These are phyloP conservation scores for Balaeniceps rex DNA, from an alignment of 2,113 vertebrate species.

Conservation along the genomic window DNA sequence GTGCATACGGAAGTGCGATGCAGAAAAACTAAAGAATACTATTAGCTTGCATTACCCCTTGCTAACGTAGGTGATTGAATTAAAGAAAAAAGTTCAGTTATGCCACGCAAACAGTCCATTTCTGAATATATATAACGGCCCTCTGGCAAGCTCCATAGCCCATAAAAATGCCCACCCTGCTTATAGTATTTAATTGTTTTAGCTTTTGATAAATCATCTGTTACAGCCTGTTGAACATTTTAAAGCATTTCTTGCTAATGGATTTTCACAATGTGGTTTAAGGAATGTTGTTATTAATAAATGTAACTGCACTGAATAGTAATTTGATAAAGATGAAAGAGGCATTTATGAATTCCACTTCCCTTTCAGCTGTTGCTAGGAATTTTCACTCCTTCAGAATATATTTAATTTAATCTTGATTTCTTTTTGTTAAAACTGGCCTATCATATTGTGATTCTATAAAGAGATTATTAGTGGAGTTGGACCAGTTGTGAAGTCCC, in stretches of 20 bases:
- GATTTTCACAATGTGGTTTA: constrained; percentile 49
- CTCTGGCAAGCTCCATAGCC: neutral
- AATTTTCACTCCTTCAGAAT: constrained; percentile 29
- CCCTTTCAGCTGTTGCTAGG: constrained; percentile 53
- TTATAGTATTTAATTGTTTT: neutral
- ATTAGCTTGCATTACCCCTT: neutral
- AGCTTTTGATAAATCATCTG: constrained; percentile 25
- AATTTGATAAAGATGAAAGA: constrained; percentile 54
- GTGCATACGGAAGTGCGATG: fast-evolving
- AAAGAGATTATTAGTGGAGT: neutral
- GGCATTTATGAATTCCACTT: constrained; percentile 41
- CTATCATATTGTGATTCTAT: neutral
- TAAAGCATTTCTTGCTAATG: constrained; percentile 41
- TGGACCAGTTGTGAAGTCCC: neutral
- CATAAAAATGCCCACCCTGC: neutral
- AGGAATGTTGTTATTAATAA: constrained; percentile 54
- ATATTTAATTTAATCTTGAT: neutral
- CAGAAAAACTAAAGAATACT: neutral
- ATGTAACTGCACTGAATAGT: constrained; percentile 1
- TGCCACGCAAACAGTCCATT: neutral
- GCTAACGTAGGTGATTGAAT: neutral
- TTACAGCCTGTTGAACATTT: constrained; percentile 15
- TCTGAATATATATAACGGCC: neutral
- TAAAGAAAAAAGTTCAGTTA: neutral
- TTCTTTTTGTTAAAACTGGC: neutral